These are phyloP conservation scores for Subanguina moxae DNA, from an alignment of 1,140 invertebrate genomes.

Conservation along the genomic window DNA sequence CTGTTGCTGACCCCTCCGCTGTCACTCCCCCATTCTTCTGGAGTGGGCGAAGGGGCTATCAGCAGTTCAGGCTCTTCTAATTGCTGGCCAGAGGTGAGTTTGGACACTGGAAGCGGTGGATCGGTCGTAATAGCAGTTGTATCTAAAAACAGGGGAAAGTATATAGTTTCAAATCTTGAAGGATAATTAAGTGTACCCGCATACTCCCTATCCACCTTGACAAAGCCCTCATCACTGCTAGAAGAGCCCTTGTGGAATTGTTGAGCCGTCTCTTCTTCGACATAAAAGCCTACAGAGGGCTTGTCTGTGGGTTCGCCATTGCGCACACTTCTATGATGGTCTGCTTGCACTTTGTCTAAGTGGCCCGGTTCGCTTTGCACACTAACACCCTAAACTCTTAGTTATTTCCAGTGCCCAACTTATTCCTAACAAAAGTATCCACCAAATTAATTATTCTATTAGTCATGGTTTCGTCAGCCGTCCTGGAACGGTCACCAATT, in stretches of 20 bases:
- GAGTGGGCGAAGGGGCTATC: neutral
- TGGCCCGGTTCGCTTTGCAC: too few species aligned
- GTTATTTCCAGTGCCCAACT: too few species aligned
- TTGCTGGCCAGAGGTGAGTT: neutral
- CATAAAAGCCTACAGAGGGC: too few species aligned
- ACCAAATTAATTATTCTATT: too few species aligned
- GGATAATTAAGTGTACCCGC: neutral
- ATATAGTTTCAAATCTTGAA: neutral
- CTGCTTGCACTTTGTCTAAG: too few species aligned
- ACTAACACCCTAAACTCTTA: too few species aligned
- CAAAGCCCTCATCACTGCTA: conserved; percentile 40
- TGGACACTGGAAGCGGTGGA: neutral
- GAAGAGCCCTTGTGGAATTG: conserved; percentile 23
- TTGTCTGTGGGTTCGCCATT: too few species aligned
- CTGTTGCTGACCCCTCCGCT: neutral
- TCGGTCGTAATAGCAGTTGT: neutral
- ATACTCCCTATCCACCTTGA: conserved; percentile 30
- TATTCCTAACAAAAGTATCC: too few species aligned
- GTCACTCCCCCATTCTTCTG: conserved; percentile 14
- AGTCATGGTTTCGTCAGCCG: too few species aligned
- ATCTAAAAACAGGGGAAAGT: neutral
- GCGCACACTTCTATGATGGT: too few species aligned
- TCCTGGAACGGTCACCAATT: too few species aligned
- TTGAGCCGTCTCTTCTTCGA: too few species aligned
- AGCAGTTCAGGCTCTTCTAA: conserved; percentile 11